Base-by-base conservation (phyloP, 1,140 invertebrate genomes). In the Drosophila nasuta region DNA sequence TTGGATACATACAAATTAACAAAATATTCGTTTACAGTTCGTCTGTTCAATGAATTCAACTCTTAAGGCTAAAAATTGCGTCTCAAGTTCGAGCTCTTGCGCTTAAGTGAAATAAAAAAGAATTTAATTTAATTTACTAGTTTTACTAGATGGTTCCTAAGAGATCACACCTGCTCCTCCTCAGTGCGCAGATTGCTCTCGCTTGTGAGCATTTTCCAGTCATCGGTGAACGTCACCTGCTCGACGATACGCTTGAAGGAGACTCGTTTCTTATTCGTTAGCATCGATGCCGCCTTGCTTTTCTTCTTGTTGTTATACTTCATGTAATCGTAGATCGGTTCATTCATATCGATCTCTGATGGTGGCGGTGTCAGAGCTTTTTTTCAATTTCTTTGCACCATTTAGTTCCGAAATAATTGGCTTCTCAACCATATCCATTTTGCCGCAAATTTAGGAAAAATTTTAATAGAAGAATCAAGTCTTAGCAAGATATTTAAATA, bases 271-370 rank as follows among this genome's bases (percentile, higher is more conserved):
- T 10, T 58, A 1, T 8, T 5, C 41, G 70, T 72, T 1, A 43
- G 7, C 10, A 3, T 25, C 59, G 66, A 3, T 41, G 5, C 13
- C 35, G 5, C 3, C 5, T 45, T 74, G n/a, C 17, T 56, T 30
- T 54, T 54, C 15, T 77, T 87, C 38, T 71, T 66, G 2, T 51
- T 67, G 8, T 65, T 38, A 49, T 88, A 88, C 3, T 80, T 88
- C 85, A 83, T 89, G 25, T 88, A 88, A 6, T 88, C 83, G 46
- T 88, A 83, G 1, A 70, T 48, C 2, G 63, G 20, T 25, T 83
- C 66, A 7, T 48, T 51, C 1, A 38, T 8, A 0, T 60, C 25
- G 0, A 25, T 17, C 8, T 38, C 46, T 0, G 67, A 35, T 0
- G 38, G 28, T 4, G 28, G n/a, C 17, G 33, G 35, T 5, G 52